Evolutionary conservation across 1,140 invertebrate species (phyloP).

Genomic region (Dinoponera quadriceps): DNA sequence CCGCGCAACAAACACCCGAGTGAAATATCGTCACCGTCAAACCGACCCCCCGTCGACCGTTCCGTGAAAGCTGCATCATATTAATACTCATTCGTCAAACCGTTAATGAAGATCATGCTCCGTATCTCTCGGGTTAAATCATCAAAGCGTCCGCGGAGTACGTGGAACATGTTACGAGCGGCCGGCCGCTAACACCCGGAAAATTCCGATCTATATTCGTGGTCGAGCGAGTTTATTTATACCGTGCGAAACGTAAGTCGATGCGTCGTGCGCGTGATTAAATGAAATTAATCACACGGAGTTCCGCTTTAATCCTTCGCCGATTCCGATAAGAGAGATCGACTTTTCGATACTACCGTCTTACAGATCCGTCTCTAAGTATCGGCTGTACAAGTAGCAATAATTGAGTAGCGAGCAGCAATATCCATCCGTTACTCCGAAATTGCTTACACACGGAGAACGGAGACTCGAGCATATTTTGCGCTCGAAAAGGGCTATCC

Average conservation of each 20-base stretch:
- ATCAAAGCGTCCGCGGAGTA: slow-evolving; percentile 68
- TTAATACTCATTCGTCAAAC: slow-evolving; percentile 75
- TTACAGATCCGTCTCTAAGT: no score
- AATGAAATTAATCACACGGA: no score
- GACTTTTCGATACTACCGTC: no score
- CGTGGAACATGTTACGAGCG: slow-evolving; percentile 30
- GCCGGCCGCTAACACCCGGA: not conserved
- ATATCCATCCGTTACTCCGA: not conserved
- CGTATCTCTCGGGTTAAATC: slow-evolving; percentile 50
- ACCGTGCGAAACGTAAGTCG: not conserved
- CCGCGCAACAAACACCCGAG: not conserved
- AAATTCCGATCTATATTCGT: slow-evolving; percentile 7
- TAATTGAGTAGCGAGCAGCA: no score
- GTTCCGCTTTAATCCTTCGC: no score
- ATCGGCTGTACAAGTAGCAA: no score
- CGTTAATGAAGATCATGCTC: slow-evolving; percentile 74
- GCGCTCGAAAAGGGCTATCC: not conserved
- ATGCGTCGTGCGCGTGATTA: no score
- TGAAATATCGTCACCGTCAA: slow-evolving; percentile 66
- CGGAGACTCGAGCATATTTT: not conserved
- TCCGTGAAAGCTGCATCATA: slow-evolving; percentile 39
- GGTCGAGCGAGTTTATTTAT: slow-evolving; percentile 26
- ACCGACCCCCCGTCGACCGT: not conserved
- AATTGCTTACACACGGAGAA: not conserved
- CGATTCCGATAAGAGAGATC: no score